Percentiles rank a stretch among this genome's conserved stretches.
Conservation (phyloP, 1,140 invertebrate genomes). For the Pissodes strobi region DNA sequence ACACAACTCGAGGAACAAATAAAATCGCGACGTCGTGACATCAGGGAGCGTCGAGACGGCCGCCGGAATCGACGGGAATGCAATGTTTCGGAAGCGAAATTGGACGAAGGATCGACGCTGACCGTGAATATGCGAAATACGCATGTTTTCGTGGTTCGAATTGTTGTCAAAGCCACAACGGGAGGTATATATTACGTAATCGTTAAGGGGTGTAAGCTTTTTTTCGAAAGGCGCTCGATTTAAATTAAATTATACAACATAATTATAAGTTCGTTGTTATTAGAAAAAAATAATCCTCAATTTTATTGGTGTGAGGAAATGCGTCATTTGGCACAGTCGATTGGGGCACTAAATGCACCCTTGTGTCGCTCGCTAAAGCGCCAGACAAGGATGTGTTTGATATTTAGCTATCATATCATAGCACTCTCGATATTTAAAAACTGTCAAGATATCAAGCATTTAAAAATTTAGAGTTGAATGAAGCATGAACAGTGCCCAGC, state of each 20-base stretch:
- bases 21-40: conserved; percentile 7
- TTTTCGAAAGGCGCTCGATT: not conserved
- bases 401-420: too few relatives aligned
- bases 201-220: too few relatives aligned
- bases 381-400: too few relatives aligned
- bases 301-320: not conserved
- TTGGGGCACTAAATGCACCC: too few relatives aligned
- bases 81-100: not conserved
- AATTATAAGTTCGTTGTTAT: not conserved
- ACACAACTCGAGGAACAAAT: conserved; percentile 7
- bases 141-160: not conserved
- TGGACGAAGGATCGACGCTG: not conserved
- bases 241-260: too few relatives aligned
- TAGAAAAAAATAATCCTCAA: not conserved
- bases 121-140: not conserved
- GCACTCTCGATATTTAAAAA: too few relatives aligned
- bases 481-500: too few relatives aligned
- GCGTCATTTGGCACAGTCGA: not conserved
- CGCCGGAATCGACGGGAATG: not conserved
- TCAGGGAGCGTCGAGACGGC: not conserved
- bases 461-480: too few relatives aligned
- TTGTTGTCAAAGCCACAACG: not conserved
- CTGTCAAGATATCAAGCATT: too few relatives aligned
- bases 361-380: too few relatives aligned
- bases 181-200: not conserved